A percentile compares a stretch with the other conserved stretches of the same genome.
phyloP scores from a whole-genome alignment of 2,113 vertebrate genomes.

The Podilymbus podiceps region DNA sequence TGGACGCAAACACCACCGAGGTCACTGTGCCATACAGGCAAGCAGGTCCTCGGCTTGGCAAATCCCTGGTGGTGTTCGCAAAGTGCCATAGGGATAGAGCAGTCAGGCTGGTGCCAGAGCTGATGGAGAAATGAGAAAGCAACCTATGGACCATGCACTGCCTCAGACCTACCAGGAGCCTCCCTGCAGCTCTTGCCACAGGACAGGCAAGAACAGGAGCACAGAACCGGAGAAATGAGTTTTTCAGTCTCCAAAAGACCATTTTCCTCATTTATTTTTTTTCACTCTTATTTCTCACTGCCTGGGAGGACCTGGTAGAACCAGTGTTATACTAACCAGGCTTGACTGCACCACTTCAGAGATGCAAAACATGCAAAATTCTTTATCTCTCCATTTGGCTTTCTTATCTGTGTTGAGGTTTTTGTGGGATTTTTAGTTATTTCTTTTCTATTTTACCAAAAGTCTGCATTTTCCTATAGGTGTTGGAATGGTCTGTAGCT shows the following conservation, averaged over 20 bases:
- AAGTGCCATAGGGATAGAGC: background rate
- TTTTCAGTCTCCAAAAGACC: background rate
- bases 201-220: background rate
- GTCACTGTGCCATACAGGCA: background rate
- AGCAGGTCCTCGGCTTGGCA: background rate
- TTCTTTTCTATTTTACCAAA: background rate
- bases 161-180: background rate
- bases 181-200: background rate
- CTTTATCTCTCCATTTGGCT: background rate
- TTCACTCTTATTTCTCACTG: background rate
- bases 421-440: background rate
- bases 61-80: background rate
- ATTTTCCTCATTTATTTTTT: background rate
- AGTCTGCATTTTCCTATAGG: background rate
- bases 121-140: background rate
- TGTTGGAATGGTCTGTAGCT: background rate
- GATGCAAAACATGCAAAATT: background rate
- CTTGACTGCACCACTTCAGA: background rate
- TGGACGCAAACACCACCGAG: background rate
- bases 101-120: background rate
- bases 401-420: background rate
- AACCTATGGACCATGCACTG: background rate
- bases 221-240: background rate
- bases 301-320: background rate
- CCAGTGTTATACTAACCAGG: background rate